A percentile compares a stretch with the other conserved stretches of the same genome.
phyloP scores from a whole-genome alignment of 2,797 vertebrate genomes.

The Tapirus indicus region DNA sequence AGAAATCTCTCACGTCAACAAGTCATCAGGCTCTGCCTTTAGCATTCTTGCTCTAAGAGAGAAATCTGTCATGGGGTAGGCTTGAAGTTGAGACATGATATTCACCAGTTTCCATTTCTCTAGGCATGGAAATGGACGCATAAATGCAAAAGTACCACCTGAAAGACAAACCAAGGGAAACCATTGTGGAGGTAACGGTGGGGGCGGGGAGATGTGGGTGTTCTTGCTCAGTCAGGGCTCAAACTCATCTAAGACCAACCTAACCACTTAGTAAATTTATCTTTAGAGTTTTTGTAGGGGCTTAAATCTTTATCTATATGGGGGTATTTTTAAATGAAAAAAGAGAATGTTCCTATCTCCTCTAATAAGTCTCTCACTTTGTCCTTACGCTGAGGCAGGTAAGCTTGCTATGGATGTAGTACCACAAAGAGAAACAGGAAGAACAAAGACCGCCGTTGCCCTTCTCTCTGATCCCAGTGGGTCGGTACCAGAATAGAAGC shows the following conservation, averaged over 20 bases:
- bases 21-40: background rate
- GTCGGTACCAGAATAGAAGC: background rate
- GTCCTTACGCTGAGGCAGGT: background rate
- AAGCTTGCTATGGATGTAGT: background rate
- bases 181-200: too few species aligned
- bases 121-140: rapidly evolving
- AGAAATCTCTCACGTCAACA: background rate
- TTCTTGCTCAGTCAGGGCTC: background rate
- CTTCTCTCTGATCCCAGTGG: background rate
- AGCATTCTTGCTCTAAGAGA: background rate
- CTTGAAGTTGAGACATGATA: background rate
- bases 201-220: rapidly evolving
- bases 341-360: background rate
- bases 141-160: background rate
- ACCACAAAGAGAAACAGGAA: background rate
- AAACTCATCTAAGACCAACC: background rate
- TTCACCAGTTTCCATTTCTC: background rate
- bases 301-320: background rate
- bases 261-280: too few species aligned
- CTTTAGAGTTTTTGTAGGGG: background rate
- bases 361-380: background rate
- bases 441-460: background rate
- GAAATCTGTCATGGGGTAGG: background rate
- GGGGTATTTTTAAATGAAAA: background rate
- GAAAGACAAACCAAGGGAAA: background rate